These are phyloP conservation scores for Vesta saturnalis DNA, from an alignment of 2,888 invertebrate genomes.

Conservation along the genomic window DNA sequence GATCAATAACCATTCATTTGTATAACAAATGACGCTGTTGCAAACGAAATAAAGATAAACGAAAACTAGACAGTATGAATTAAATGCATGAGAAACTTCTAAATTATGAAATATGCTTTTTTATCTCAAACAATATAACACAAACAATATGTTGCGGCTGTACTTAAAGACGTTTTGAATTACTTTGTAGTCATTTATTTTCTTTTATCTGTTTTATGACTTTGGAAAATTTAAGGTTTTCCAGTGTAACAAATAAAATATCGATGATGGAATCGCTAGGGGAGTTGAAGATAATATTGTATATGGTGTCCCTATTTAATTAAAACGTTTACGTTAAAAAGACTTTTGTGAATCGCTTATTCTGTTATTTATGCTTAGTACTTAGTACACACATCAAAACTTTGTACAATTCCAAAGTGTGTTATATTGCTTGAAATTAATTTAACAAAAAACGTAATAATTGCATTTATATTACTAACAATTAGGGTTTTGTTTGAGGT, in stretches of 20 bases:
- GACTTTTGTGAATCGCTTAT: too few species aligned
- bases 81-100: slow-evolving; percentile 9
- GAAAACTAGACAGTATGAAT: background rate
- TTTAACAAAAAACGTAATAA: too few species aligned
- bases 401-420: too few species aligned
- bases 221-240: background rate
- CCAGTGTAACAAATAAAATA: background rate
- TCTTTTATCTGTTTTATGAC: slow-evolving; percentile 6
- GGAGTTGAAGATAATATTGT: background rate
- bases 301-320: too few species aligned
- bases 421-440: too few species aligned
- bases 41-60: slow-evolving; percentile 7
- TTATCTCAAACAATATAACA: slow-evolving; percentile 11
- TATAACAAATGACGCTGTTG: slow-evolving; percentile 13
- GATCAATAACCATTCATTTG: slow-evolving; percentile 12
- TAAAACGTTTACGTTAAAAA: too few species aligned
- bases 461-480: too few species aligned
- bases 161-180: slow-evolving; percentile 11
- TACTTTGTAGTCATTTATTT: slow-evolving; percentile 10
- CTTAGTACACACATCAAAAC: too few species aligned
- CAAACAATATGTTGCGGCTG: slow-evolving; percentile 5
- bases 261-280: background rate
- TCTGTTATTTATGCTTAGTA: too few species aligned
- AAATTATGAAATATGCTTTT: slow-evolving; percentile 8
- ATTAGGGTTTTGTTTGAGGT: too few species aligned